Conservation (phyloP, 1,140 invertebrate genomes). For the Varroa destructor region DNA sequence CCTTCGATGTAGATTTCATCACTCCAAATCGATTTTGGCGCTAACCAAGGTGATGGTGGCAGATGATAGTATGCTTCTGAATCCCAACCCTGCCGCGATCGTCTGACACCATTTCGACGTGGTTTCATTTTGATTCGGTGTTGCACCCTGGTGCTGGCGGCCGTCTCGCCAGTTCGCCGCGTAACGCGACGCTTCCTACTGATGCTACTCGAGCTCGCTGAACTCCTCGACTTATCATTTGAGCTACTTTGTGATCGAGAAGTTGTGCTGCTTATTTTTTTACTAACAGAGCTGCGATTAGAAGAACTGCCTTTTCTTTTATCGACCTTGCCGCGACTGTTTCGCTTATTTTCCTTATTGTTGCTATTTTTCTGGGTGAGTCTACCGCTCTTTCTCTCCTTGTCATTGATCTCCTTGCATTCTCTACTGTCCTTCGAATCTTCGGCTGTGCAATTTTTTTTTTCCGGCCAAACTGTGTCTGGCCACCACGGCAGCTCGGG, state of each 20-base stretch:
- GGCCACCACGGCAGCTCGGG: conserved; percentile 26
- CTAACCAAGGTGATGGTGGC: not conserved
- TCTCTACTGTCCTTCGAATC: not conserved
- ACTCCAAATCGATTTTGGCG: not conserved
- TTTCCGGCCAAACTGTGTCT: conserved; percentile 10
- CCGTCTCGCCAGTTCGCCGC: not conserved
- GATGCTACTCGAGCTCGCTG: not conserved
- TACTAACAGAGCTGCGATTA: not conserved
- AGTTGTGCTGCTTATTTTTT: not conserved
- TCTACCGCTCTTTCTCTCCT: not conserved
- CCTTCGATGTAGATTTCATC: conserved; percentile 2
- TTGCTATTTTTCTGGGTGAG: conserved; percentile 10
- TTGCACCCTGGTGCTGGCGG: not conserved
- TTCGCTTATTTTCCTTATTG: not conserved
- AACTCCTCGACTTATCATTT: not conserved
- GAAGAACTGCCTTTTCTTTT: not conserved
- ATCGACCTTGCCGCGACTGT: not conserved
- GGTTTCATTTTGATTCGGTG: conserved; percentile 9
- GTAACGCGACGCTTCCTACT: conserved; percentile 5
- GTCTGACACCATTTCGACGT: not conserved
- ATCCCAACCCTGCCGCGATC: not conserved
- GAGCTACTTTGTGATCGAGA: not conserved
- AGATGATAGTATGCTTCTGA: not conserved
- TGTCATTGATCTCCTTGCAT: not conserved
- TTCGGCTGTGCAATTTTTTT: conserved; percentile 22